phyloP scores from a whole-genome alignment of 2,888 invertebrate genomes.

The Holacanthella duospinosa region DNA sequence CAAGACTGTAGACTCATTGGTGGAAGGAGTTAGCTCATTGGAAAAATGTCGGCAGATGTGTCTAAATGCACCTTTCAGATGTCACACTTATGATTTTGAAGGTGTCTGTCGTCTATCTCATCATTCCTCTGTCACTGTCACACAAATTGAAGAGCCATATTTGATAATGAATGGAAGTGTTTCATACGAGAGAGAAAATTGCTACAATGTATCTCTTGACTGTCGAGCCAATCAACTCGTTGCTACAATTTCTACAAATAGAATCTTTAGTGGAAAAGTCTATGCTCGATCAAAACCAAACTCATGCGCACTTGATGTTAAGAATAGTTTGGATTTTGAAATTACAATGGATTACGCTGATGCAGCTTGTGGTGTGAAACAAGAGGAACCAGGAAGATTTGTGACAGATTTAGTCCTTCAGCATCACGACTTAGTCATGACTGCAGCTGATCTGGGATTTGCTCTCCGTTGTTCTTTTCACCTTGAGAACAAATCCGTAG shows the following conservation, averaged over 20 bases:
- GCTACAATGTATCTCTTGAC: slow-evolving; percentile 43
- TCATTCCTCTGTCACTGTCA: slow-evolving; percentile 41
- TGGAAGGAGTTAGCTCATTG: slow-evolving; percentile 40
- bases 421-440: slow-evolving; percentile 44
- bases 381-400: slow-evolving; percentile 42
- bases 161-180: slow-evolving; percentile 41
- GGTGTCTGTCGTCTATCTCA: slow-evolving; percentile 44
- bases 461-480: slow-evolving; percentile 45
- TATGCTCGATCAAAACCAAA: slow-evolving; percentile 45
- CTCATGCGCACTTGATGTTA: slow-evolving; percentile 43
- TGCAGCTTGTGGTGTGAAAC: slow-evolving; percentile 43
- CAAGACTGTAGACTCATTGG: slow-evolving; percentile 42
- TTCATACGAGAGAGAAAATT: slow-evolving; percentile 43
- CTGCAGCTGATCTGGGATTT: slow-evolving; percentile 44
- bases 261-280: slow-evolving; percentile 45
- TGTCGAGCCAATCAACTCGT: slow-evolving; percentile 44
- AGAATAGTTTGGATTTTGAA: slow-evolving; percentile 42
- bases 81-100: slow-evolving; percentile 44
- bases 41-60: slow-evolving; percentile 42
- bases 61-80: slow-evolving; percentile 41
- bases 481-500: slow-evolving; percentile 43
- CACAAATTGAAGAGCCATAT: slow-evolving; percentile 43
- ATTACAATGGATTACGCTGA: slow-evolving; percentile 43
- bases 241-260: slow-evolving; percentile 43
- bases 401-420: slow-evolving; percentile 44